phyloP scores from a whole-genome alignment of 2,113 vertebrate genomes.

The Equus przewalskii region DNA sequence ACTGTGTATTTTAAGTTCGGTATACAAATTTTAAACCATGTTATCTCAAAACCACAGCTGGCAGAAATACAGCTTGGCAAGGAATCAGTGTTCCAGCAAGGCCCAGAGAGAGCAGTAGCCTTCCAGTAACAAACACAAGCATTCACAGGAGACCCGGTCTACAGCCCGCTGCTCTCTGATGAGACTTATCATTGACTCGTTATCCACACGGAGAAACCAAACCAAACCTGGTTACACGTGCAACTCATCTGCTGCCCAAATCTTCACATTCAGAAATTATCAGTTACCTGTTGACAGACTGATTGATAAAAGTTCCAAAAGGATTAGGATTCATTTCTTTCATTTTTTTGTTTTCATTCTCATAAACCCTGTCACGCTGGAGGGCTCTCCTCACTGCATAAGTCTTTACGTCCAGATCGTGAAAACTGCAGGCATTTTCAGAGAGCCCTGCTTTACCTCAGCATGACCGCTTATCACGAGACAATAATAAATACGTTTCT shows the following conservation, averaged over 20 bases:
- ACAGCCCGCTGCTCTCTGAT: not conserved
- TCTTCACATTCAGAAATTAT: conserved; percentile 47
- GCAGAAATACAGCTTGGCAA: not conserved
- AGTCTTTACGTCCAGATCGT: conserved; percentile 57
- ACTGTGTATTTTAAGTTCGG: not conserved
- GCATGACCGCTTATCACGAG: conserved; percentile 68
- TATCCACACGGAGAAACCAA: conserved; percentile 25
- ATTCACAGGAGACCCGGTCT: not conserved
- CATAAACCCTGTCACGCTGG: conserved; percentile 1
- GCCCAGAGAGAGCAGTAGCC: not conserved
- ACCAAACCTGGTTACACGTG: not conserved
- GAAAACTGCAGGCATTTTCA: conserved; percentile 46
- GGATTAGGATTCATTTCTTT: not conserved
- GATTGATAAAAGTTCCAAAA: conserved; percentile 56
- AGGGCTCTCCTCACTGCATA: not conserved
- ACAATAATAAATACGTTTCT: conserved; percentile 70
- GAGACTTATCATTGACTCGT: not conserved
- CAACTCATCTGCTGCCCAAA: conserved; percentile 53
- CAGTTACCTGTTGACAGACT: conserved; percentile 58
- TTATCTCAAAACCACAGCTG: conserved; percentile 17
- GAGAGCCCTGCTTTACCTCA: conserved; percentile 76
- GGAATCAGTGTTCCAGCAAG: not conserved
- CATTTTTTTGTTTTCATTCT: not conserved
- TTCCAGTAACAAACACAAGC: not conserved
- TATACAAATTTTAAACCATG: not conserved